Conservation (phyloP, 2,797 vertebrate genomes). For the Malurus splendens region DNA sequence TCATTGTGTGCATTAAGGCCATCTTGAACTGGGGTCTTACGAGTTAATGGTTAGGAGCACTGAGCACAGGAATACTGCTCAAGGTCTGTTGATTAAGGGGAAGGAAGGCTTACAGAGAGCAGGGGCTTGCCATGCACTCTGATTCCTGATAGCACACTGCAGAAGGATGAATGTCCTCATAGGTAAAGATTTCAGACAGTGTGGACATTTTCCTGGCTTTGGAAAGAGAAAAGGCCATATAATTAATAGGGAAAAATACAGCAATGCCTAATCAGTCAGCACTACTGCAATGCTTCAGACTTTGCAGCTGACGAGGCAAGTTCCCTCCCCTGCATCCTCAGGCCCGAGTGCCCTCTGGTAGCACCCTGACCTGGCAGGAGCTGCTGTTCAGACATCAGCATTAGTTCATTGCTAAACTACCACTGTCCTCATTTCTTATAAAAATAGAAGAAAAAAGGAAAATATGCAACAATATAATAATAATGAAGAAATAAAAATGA, state of each 20-base stretch:
- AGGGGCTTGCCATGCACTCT: neutral
- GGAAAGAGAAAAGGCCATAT: neutral
- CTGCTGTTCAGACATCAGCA: neutral
- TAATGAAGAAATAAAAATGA: no score
- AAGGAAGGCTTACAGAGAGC: neutral
- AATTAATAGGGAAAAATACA: slow-evolving; percentile 4
- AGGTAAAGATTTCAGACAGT: neutral
- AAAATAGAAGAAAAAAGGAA: neutral
- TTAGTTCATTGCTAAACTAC: neutral
- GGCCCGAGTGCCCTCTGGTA: neutral
- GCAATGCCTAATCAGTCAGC: neutral
- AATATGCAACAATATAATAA: neutral
- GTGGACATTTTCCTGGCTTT: neutral
- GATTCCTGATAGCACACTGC: neutral
- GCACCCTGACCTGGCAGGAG: neutral
- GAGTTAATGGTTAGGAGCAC: neutral
- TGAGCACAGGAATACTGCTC: neutral
- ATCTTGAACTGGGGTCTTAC: neutral
- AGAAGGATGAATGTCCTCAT: neutral
- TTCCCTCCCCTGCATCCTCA: neutral
- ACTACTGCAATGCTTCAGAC: neutral
- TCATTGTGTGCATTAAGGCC: neutral
- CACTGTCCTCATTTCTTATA: neutral
- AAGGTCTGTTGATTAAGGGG: neutral
- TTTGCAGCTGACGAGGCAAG: neutral